Conservation (phyloP, 2,888 invertebrate genomes). For the Yponomeuta sedellus region DNA sequence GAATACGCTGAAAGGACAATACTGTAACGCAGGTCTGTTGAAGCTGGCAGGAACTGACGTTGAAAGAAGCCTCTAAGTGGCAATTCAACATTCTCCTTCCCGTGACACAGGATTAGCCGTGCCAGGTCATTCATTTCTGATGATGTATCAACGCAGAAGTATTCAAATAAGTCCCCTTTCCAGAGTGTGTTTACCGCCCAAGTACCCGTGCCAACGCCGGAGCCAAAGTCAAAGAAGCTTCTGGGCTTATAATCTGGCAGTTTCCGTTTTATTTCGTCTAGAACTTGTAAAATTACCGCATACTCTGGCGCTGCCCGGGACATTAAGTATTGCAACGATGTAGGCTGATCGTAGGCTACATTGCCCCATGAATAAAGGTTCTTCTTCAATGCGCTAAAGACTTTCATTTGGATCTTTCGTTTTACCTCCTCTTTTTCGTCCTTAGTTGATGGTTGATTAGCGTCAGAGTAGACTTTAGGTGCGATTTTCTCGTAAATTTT, state of each 20-base stretch:
- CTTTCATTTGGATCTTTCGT: slow-evolving; percentile 68
- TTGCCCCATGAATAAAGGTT: slow-evolving; percentile 85
- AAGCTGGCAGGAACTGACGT: slow-evolving; percentile 88
- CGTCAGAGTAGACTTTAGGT: slow-evolving; percentile 40
- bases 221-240: slow-evolving; percentile 92
- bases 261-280: slow-evolving; percentile 82
- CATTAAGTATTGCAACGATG: slow-evolving; percentile 82
- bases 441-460: slow-evolving; percentile 34
- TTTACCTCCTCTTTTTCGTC: slow-evolving; percentile 58
- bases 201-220: slow-evolving; percentile 90
- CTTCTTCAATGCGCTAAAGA: slow-evolving; percentile 74
- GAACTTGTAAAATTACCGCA: slow-evolving; percentile 80
- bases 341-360: slow-evolving; percentile 80
- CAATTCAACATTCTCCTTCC: slow-evolving; percentile 77
- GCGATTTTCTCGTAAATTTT: slow-evolving; percentile 55
- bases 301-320: slow-evolving; percentile 85
- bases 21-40: slow-evolving; percentile 79
- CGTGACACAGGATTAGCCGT: slow-evolving; percentile 80
- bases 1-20: slow-evolving; percentile 88
- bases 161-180: slow-evolving; percentile 84
- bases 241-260: slow-evolving; percentile 83
- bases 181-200: slow-evolving; percentile 89
- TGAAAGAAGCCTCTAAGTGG: slow-evolving; percentile 80
- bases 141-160: slow-evolving; percentile 90
- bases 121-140: slow-evolving; percentile 89